phyloP scores from a whole-genome alignment of 1,140 invertebrate species.

The Lutraria rhynchaena region DNA sequence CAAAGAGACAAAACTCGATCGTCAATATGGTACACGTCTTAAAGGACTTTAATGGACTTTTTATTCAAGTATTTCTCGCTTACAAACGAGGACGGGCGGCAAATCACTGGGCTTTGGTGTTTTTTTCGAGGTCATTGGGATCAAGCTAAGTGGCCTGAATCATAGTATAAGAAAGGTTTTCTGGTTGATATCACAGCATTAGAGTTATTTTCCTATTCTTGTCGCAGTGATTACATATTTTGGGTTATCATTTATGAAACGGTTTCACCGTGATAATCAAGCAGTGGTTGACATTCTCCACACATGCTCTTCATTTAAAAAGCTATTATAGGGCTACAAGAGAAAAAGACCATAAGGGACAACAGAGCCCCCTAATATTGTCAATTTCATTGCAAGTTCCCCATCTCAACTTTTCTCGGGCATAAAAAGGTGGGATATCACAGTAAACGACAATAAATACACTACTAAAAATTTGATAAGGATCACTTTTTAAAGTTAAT shows the following conservation, averaged over 20 bases:
- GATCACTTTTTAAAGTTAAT: too few relatives aligned
- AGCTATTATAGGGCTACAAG: too few relatives aligned
- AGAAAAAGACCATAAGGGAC: too few relatives aligned
- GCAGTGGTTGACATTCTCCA: slow-evolving; percentile 12
- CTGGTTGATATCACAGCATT: neutral
- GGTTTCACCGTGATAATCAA: slow-evolving; percentile 2
- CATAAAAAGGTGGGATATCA: too few relatives aligned
- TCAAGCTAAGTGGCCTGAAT: slow-evolving; percentile 6
- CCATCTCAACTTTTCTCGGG: too few relatives aligned
- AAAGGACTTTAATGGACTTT: neutral
- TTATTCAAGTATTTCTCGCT: neutral
- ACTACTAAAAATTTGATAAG: too few relatives aligned
- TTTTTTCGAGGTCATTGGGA: slow-evolving; percentile 25
- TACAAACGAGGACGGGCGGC: neutral
- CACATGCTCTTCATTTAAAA: neutral
- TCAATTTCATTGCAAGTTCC: too few relatives aligned
- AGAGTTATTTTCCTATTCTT: slow-evolving; percentile 15
- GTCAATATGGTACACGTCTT: neutral
- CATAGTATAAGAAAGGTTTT: neutral
- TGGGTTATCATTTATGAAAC: neutral
- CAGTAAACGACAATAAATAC: too few relatives aligned
- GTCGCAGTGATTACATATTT: slow-evolving; percentile 17
- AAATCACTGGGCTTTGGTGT: neutral
- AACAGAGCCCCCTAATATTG: too few relatives aligned
- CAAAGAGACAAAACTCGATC: too few relatives aligned